Base-by-base conservation (phyloP, 2,113 vertebrate species). In the Ellobius talpinus region DNA sequence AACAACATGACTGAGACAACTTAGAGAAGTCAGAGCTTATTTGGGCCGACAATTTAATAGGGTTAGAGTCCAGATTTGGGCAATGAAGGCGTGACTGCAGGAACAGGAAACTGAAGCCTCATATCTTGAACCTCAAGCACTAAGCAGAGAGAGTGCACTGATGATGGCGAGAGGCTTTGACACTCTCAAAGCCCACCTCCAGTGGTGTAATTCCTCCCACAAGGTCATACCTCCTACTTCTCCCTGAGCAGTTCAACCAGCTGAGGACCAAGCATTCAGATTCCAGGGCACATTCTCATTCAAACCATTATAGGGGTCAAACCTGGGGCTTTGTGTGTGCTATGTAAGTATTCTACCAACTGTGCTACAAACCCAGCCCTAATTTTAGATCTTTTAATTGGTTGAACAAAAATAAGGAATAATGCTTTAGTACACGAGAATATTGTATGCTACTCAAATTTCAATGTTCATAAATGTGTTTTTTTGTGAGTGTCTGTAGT, bases 371-470 rank as follows among this genome's bases (percentile, higher is more conserved):
- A 6, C 13, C 42, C 61, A 86, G 61, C 3, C 26, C 23, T 5
- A 26, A 39, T 26, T 82, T 82, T 52, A 90, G 26, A 81, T 65
- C 77, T 78, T 65, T 85, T 45, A 92, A 87, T 50, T 42, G 36
- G 17, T 73, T 70, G 16, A 33, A 14, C 5, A 47, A 73, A 50
- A 73, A 61, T 29, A 79, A 81, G 47, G 23, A 72, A 84, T 65
- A 87, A n/a, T 66, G 81, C 52, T 90, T 91, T 84, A 66, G 55
- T 21, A 78, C 31, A 58, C 21, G 39, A 88, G 39, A 79, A 21
- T 88, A 90, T 76, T 52, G 91, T n/a, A 61, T 85, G 19, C 94
- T 55, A 95, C 73, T 90, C 4, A 63, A 92, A 70, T 74, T 81
- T 88, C 36, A 78, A 3, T 47, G 68, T 63, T 88, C 9, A 55